Percentiles rank a stretch among this genome's conserved stretches.
Evolutionary conservation across 2,797 vertebrate species (phyloP).

Genomic region (Catostomus latipinnis): DNA sequence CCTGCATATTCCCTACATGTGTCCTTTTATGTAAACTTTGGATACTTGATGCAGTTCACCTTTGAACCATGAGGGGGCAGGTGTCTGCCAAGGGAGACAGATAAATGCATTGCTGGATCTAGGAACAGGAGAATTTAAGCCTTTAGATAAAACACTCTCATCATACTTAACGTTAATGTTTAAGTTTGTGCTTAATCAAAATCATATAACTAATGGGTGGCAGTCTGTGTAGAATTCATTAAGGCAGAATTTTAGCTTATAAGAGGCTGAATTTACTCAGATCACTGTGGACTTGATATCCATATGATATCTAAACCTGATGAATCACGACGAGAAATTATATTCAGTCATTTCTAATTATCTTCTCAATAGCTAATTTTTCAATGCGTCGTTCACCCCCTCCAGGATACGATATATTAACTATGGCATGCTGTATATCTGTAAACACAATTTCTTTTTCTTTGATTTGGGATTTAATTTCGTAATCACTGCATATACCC

Average conservation of each 20-base stretch:
- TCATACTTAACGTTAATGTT: conserved; percentile 1
- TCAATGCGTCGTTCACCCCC: background rate
- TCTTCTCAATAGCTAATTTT: conserved; percentile 31
- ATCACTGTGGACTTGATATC: conserved; percentile 26
- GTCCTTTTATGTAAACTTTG: background rate
- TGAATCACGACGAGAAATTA: conserved; percentile 35
- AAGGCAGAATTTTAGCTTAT: conserved; percentile 8
- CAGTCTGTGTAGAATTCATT: background rate
- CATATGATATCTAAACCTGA: conserved; percentile 28
- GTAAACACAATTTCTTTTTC: conserved; percentile 15
- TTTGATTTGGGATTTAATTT: conserved; percentile 47
- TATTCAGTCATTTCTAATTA: conserved; percentile 33
- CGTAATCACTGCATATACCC: conserved; percentile 32
- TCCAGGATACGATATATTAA: conserved; percentile 24
- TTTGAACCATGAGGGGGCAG: conserved; percentile 72
- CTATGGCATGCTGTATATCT: background rate
- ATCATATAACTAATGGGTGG: conserved; percentile 3
- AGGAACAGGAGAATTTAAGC: conserved; percentile 19
- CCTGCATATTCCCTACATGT: background rate
- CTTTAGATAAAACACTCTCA: conserved; percentile 10
- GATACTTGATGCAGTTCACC: conserved; percentile 57
- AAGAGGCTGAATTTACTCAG: conserved; percentile 17
- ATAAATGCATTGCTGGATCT: conserved; percentile 38
- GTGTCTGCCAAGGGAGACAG: conserved; percentile 62
- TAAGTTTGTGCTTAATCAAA: conserved; percentile 20